A percentile compares a stretch with the other conserved stretches of the same genome.
Conservation (phyloP, 2,888 invertebrate species). For the Camponotus fellah region DNA sequence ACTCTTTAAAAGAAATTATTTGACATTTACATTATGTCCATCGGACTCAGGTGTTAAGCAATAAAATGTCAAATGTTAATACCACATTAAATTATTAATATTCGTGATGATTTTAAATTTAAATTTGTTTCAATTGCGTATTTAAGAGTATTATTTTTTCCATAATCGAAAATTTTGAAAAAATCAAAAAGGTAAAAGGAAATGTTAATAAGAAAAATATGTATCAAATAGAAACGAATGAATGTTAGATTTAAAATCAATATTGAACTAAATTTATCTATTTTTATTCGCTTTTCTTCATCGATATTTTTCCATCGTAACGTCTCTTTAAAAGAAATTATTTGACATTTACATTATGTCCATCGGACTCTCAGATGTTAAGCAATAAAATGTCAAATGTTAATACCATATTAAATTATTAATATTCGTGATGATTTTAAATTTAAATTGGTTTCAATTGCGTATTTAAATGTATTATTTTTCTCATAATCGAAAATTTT, state of each 20-base stretch:
- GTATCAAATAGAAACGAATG: not conserved
- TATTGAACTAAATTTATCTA: not conserved
- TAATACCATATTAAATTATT: not conserved
- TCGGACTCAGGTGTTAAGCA: conserved; percentile 25
- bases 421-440: not conserved
- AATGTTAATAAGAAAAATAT: not conserved
- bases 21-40: conserved; percentile 8
- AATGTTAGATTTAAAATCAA: not conserved
- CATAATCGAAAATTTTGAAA: not conserved
- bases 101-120: not conserved
- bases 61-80: conserved; percentile 44
- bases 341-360: conserved; percentile 7
- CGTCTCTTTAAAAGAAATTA: conserved; percentile 4
- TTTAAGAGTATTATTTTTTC: no score
- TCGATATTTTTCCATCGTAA: not conserved
- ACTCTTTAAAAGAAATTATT: conserved; percentile 9
- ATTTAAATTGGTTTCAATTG: not conserved
- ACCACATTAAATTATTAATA: not conserved
- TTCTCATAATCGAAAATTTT: not conserved
- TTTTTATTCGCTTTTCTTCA: not conserved
- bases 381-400: conserved; percentile 40
- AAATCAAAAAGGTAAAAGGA: not conserved
- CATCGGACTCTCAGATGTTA: not conserved
- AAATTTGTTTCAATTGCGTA: not conserved
- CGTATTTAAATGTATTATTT: not conserved